A percentile compares a stretch with the other conserved stretches of the same genome.
Evolutionary conservation across 1,140 invertebrate genomes (phyloP).

Genomic region (Aradophagus sp.): DNA sequence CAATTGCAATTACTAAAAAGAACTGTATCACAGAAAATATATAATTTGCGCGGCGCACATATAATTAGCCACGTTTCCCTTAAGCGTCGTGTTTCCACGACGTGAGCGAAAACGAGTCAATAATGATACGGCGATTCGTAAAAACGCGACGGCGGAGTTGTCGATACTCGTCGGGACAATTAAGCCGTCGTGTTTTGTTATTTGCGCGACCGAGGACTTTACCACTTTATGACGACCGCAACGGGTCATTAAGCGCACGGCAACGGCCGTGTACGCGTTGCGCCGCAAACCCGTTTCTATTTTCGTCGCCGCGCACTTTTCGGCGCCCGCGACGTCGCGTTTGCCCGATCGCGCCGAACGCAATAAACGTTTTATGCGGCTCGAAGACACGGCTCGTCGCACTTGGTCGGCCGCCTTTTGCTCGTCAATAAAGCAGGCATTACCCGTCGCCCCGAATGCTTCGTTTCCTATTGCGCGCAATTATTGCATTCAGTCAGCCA

Average conservation of each 20-base stretch:
- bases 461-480: slow-evolving; percentile 52
- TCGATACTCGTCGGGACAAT: slow-evolving; percentile 42
- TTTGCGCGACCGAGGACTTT: slow-evolving; percentile 23
- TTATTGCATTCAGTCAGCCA: slow-evolving; percentile 49
- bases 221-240: slow-evolving; percentile 27
- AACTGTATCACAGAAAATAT: slow-evolving; percentile 25
- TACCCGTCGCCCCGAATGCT: slow-evolving; percentile 53
- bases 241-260: slow-evolving; percentile 40
- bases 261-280: slow-evolving; percentile 9
- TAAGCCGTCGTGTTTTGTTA: slow-evolving; percentile 33
- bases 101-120: slow-evolving; percentile 13
- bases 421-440: slow-evolving; percentile 24
- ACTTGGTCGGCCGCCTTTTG: slow-evolving; percentile 28
- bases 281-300: slow-evolving; percentile 14
- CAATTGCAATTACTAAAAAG: slow-evolving; percentile 22
- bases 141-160: slow-evolving; percentile 22
- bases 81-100: slow-evolving; percentile 14
- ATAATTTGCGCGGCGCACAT: slow-evolving; percentile 29
- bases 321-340: background rate
- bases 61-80: slow-evolving; percentile 26
- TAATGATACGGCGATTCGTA: slow-evolving; percentile 37
- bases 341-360: background rate
- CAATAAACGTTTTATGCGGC: slow-evolving; percentile 21
- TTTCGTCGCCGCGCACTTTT: background rate
- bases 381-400: slow-evolving; percentile 18